phyloP scores from a whole-genome alignment of 1,140 invertebrate genomes.

The Periplaneta americana region DNA sequence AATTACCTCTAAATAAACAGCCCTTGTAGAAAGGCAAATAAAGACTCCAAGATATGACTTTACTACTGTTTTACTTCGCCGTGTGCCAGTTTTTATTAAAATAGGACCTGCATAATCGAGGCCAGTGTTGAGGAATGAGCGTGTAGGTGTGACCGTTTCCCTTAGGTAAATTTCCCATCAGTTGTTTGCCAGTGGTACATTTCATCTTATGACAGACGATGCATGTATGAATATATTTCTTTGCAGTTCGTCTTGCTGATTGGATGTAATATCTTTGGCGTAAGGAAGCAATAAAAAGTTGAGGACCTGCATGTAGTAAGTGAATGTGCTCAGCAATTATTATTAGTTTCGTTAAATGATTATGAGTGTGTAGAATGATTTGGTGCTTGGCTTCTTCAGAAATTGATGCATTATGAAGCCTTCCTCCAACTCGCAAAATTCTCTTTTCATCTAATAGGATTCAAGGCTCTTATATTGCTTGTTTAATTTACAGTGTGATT shows the following conservation, averaged over 20 bases:
- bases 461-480: too few species aligned
- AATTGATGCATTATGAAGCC: neutral
- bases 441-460: neutral
- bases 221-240: slow-evolving; percentile 10
- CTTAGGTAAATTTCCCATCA: slow-evolving; percentile 32
- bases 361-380: neutral
- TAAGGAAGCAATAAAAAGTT: neutral
- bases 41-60: slow-evolving; percentile 40
- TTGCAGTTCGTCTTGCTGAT: slow-evolving; percentile 2
- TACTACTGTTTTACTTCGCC: slow-evolving; percentile 21
- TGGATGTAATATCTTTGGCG: neutral
- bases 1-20: slow-evolving; percentile 39
- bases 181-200: neutral
- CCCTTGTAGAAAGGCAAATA: slow-evolving; percentile 37
- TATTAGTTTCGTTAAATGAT: neutral
- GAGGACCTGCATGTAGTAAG: neutral
- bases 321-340: neutral
- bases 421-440: neutral
- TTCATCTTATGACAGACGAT: slow-evolving; percentile 10
- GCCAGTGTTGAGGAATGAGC: slow-evolving; percentile 32
- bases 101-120: slow-evolving; percentile 40
- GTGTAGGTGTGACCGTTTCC: slow-evolving; percentile 24
- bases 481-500: too few species aligned
- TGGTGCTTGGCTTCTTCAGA: neutral
- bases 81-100: slow-evolving; percentile 26